Percentiles rank a stretch among this genome's conserved stretches.
These are phyloP conservation scores for Liposcelis brunnea DNA, from an alignment of 2,888 invertebrate species.

Conservation along the genomic window DNA sequence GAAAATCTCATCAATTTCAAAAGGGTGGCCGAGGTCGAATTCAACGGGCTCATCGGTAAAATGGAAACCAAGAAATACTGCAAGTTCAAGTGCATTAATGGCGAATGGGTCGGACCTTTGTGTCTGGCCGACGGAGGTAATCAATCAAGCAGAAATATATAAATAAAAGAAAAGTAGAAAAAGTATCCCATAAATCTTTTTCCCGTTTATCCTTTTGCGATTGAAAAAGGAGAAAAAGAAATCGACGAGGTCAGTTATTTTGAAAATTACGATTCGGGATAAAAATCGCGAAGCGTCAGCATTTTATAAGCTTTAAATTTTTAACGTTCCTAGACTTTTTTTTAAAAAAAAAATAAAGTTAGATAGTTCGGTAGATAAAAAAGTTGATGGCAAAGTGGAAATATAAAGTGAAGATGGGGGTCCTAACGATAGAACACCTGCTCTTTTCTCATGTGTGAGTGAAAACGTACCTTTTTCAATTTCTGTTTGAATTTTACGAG, in stretches of 20 bases:
- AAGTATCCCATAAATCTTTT: slow-evolving; percentile 10
- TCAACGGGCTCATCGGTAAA: slow-evolving; percentile 32
- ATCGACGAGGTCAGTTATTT: no score
- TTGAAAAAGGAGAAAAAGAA: neutral
- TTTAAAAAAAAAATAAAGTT: slow-evolving; percentile 18
- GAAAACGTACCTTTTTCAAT: no score
- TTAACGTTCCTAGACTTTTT: no score
- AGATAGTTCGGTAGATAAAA: no score
- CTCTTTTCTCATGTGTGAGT: no score
- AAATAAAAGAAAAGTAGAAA: slow-evolving; percentile 5
- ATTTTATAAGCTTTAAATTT: no score
- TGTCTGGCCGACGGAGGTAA: slow-evolving; percentile 60
- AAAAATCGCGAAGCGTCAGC: no score
- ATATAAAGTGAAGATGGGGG: no score
- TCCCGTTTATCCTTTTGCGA: slow-evolving; percentile 9
- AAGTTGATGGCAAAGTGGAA: slow-evolving; percentile 11
- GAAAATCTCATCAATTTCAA: slow-evolving; percentile 24
- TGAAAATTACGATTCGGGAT: no score
- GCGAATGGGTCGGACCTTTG: slow-evolving; percentile 69
- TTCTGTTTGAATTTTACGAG: no score
- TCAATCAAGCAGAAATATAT: slow-evolving; percentile 9
- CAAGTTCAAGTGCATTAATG: slow-evolving; percentile 70
- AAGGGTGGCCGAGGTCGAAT: slow-evolving; percentile 39
- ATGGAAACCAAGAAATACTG: slow-evolving; percentile 26
- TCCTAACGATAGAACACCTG: no score